Conservation (phyloP, 2,888 invertebrate species). For the Cheilosia grossa region DNA sequence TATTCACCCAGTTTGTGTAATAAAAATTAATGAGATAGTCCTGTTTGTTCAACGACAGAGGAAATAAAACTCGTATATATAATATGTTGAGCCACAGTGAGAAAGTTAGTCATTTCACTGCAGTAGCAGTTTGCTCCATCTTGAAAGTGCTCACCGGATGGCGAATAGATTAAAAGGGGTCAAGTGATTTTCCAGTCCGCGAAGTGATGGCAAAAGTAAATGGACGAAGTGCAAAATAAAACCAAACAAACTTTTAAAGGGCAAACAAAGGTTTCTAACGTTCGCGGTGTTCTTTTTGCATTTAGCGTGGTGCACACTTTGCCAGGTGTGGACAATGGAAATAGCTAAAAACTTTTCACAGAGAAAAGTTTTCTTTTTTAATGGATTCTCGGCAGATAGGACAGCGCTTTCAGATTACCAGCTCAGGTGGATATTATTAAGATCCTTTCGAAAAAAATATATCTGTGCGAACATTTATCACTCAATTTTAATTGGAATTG, state of each 20-base stretch:
- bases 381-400: constrained; percentile 11
- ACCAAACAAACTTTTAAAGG: constrained; percentile 24
- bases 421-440: constrained; percentile 11
- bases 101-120: constrained; percentile 53
- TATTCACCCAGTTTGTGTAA: constrained; percentile 54
- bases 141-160: constrained; percentile 27
- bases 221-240: constrained; percentile 26
- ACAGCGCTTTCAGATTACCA: neutral
- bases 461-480: neutral
- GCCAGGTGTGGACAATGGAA: constrained; percentile 35
- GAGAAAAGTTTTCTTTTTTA: neutral
- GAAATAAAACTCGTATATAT: constrained; percentile 14
- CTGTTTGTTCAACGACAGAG: constrained; percentile 33
- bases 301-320: neutral
- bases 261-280: constrained; percentile 43
- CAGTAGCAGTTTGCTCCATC: constrained; percentile 28
- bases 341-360: neutral
- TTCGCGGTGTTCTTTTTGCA: constrained; percentile 5
- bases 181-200: constrained; percentile 45
- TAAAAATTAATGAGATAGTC: constrained; percentile 69
- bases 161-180: constrained; percentile 59
- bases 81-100: constrained; percentile 25
- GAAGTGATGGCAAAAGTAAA: constrained; percentile 25
- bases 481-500: constrained; percentile 12
- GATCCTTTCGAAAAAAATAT: neutral